Base-by-base conservation (phyloP, 2,113 vertebrate species). In the Pluvianellus socialis region DNA sequence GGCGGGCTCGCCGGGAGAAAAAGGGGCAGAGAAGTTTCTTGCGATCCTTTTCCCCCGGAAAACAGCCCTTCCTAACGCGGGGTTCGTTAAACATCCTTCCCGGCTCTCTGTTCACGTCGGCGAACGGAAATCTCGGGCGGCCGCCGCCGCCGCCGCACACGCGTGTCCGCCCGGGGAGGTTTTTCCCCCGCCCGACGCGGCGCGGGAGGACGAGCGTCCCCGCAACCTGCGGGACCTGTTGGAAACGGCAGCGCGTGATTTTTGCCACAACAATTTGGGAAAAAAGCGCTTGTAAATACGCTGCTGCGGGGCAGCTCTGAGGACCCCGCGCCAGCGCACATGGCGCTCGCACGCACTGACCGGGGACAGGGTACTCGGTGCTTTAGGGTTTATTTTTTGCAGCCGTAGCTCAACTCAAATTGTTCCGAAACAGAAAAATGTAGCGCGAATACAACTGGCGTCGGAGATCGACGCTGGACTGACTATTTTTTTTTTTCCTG, bases 161-260 rank as follows among this genome's bases (percentile, higher is more conserved):
- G 2, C 23, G 1, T 1, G 5, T 1, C 40, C 62, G 20, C 15
- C 5, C 11, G 3, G 4, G 5, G 11, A 0, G 2, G 2, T 5
- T 58, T 59, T 35, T 7, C 24, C 47, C 17, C 58, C 12, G 0
- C 23, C 40, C 11, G 53, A 28, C 44, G 2, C 62, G 3, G 42
- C 0, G 35, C 18, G 9, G 28, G 38, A 21, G 40, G 32, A 45
- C 10, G 24, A 53, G 59, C 22, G 5, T 20, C 66, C 81, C 81
- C 20, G 52, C 90, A 86, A 86, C 94, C 72, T 89, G 94, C 63
- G 33, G 76, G 32, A 83, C 55, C 50, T 10, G 18, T 2, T 35
- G 14, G 3, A 53, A 77, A 79, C 11, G 0, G 20, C 12, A 6
- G 33, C 2, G 12, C 2, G 1, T 16, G 4, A 14, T 35, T 63